A percentile compares a stretch with the other conserved stretches of the same genome.
Evolutionary conservation across 2,888 invertebrate species (phyloP).

Genomic region (Stegophylla sp.): DNA sequence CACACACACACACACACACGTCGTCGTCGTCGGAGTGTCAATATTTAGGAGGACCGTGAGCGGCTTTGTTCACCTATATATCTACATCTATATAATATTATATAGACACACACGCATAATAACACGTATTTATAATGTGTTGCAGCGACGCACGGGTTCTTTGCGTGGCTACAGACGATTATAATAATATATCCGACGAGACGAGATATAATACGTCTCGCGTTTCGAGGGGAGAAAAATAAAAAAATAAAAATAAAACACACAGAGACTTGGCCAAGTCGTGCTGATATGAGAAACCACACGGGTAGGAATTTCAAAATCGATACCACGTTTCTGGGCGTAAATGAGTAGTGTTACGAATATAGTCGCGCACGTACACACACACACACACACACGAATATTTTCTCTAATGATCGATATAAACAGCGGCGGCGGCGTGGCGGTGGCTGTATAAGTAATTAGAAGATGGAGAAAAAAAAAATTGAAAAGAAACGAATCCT

Average conservation of each 20-base stretch:
- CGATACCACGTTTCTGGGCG: conserved; percentile 39
- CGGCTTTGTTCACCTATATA: neutral
- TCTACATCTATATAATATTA: neutral
- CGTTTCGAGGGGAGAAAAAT: neutral
- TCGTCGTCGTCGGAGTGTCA: conserved; percentile 26
- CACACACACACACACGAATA: neutral
- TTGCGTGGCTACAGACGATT: neutral
- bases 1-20: neutral
- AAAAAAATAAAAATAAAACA: neutral
- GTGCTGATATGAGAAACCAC: conserved; percentile 7
- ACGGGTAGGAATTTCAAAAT: conserved; percentile 23
- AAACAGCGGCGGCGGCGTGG: conserved; percentile 8
- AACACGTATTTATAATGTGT: too few relatives aligned
- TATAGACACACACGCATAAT: neutral
- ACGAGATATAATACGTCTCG: too few relatives aligned
- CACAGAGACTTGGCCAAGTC: neutral
- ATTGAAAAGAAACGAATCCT: conserved; percentile 2
- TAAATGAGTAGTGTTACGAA: conserved; percentile 44
- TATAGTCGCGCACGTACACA: conserved; percentile 1
- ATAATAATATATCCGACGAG: neutral
- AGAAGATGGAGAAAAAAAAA: conserved; percentile 14
- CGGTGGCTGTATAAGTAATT: conserved; percentile 4
- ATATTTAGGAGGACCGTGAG: conserved; percentile 39
- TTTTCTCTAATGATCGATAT: conserved; percentile 53
- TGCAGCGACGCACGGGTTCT: neutral